Evolutionary conservation across 2,888 invertebrate species (phyloP).

Genomic region (Sphecodes monilicornis): DNA sequence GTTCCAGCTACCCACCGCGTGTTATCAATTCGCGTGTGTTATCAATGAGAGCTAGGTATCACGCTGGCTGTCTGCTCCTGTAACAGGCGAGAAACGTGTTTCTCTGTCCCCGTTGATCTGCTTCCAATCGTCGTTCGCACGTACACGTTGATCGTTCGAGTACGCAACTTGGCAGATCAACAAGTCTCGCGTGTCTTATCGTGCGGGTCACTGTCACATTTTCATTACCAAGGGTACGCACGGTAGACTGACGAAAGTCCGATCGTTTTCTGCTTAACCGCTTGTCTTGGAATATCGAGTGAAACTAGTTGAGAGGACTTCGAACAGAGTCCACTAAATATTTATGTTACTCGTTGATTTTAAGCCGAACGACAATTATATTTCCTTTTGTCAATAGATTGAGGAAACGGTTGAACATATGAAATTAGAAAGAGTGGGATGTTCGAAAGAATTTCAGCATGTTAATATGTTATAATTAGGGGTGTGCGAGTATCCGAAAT

Average conservation of each 20-base stretch:
- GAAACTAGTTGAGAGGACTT: neutral
- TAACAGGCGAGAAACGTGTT: conserved; percentile 1
- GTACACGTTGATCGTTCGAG: neutral
- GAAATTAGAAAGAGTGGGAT: no score
- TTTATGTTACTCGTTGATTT: no score
- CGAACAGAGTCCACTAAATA: no score
- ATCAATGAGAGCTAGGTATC: conserved; percentile 37
- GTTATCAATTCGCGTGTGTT: conserved; percentile 58
- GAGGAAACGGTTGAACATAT: no score
- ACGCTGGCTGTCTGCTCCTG: conserved; percentile 22
- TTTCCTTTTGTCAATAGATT: no score
- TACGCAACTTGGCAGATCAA: neutral
- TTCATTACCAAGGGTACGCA: conserved; percentile 1
- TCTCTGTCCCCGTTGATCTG: conserved; percentile 1
- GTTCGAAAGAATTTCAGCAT: no score
- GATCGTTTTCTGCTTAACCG: neutral
- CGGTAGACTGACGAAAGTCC: neutral
- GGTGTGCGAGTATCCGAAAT: no score
- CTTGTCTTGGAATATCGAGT: neutral
- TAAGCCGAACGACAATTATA: no score
- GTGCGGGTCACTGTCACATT: conserved; percentile 8
- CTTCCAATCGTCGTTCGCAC: neutral
- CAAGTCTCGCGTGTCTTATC: conserved; percentile 10
- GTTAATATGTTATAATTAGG: no score
- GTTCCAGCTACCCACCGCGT: conserved; percentile 35